phyloP scores from a whole-genome alignment of 2,113 vertebrate genomes.

The Sitta europaea region DNA sequence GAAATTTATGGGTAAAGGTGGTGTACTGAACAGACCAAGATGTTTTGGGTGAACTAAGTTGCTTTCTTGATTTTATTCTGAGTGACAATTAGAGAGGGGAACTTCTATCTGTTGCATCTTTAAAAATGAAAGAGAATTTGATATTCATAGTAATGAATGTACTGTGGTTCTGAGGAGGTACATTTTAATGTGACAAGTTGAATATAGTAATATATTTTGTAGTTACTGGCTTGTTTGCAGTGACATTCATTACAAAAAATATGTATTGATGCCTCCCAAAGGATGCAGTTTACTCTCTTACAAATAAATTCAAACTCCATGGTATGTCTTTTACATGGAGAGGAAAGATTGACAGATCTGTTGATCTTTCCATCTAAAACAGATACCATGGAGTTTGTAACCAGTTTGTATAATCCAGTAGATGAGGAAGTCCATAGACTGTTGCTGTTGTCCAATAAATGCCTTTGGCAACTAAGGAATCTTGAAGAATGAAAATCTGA shows the following conservation, averaged over 20 bases:
- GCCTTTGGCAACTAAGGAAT: not conserved
- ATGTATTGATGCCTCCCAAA: not conserved
- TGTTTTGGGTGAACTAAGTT: not conserved
- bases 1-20: not conserved
- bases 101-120: not conserved
- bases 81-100: not conserved
- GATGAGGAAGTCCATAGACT: not conserved
- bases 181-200: not conserved
- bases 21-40: not conserved
- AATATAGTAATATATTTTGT: not conserved
- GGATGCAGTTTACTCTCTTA: not conserved
- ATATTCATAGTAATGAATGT: not conserved
- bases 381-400: not conserved
- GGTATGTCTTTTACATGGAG: no score
- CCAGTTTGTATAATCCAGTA: not conserved
- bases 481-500: not conserved
- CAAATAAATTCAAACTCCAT: not conserved
- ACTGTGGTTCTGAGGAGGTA: not conserved
- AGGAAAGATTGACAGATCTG: not conserved
- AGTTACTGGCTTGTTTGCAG: not conserved
- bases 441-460: not conserved
- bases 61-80: not conserved
- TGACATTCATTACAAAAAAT: not conserved
- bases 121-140: not conserved
- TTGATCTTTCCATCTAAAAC: not conserved